phyloP scores from a whole-genome alignment of 2,797 vertebrate genomes.

The Peromyscus attwateri region DNA sequence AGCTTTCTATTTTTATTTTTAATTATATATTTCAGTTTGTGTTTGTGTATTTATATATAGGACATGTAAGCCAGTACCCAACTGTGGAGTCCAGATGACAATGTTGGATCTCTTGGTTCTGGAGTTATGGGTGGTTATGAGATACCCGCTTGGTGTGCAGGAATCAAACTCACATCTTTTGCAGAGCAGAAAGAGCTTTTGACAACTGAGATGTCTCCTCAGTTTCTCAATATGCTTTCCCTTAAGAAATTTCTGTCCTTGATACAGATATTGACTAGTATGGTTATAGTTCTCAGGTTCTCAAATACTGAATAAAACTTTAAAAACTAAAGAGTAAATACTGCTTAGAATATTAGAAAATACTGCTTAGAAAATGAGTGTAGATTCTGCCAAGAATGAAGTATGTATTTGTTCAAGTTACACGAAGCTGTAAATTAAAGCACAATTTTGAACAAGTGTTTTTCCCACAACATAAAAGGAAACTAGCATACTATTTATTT shows the following conservation, averaged over 20 bases:
- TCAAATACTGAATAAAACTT: conserved; percentile 36
- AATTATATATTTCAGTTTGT: background rate
- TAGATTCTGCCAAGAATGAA: background rate
- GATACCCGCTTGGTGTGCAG: too few relatives aligned
- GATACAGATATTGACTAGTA: background rate
- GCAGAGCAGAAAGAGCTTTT: background rate
- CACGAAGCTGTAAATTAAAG: background rate
- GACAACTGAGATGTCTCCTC: background rate
- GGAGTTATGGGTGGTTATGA: background rate
- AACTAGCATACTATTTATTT: background rate
- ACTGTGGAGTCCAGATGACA: background rate
- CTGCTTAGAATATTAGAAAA: too few relatives aligned
- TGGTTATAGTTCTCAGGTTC: background rate
- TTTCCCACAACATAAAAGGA: background rate
- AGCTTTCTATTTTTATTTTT: background rate
- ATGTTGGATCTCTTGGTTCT: background rate
- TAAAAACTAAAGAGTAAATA: background rate
- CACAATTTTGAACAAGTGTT: background rate
- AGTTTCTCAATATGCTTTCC: background rate
- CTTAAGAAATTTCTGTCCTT: background rate
- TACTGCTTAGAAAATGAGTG: background rate
- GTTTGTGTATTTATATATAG: background rate
- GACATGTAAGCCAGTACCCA: too few relatives aligned
- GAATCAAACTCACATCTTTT: background rate
- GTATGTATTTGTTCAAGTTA: background rate